Conservation (phyloP, 2,888 invertebrate genomes). For the Graphium colonna region DNA sequence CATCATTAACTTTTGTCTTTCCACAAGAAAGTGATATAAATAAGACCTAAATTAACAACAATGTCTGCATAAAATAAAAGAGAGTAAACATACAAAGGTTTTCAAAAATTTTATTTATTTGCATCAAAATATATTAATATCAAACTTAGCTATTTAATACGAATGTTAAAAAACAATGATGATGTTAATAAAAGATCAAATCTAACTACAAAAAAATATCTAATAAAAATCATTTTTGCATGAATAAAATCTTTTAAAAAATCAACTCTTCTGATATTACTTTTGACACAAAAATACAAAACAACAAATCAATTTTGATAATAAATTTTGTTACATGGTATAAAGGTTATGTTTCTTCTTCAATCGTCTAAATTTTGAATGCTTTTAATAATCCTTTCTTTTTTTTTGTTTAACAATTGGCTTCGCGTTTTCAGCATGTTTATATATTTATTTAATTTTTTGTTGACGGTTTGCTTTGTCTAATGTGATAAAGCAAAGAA, state of each 20-base stretch:
- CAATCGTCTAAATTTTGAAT: neutral
- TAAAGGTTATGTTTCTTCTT: neutral
- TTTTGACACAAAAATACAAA: neutral
- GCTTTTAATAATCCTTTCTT: neutral
- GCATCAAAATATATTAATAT: neutral
- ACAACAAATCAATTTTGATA: neutral
- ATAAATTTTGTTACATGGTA: too few species aligned
- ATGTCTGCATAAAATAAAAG: too few species aligned
- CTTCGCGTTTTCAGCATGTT: constrained; percentile 19
- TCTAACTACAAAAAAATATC: too few species aligned
- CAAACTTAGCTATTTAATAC: too few species aligned
- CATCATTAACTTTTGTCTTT: constrained; percentile 59
- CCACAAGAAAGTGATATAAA: constrained; percentile 39
- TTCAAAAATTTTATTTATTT: neutral
- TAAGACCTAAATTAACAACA: too few species aligned
- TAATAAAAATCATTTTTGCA: too few species aligned
- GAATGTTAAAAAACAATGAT: too few species aligned
- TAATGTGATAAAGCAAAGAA: constrained; percentile 5
- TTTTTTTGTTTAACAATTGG: constrained; percentile 17
- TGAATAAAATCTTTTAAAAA: neutral
- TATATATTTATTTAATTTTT: constrained; percentile 8
- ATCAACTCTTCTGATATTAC: neutral
- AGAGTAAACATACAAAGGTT: neutral
- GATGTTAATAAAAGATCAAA: too few species aligned
- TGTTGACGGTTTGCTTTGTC: constrained; percentile 6